Conservation (phyloP, 2,888 invertebrate species). For the Lasioglossum leucozonium region DNA sequence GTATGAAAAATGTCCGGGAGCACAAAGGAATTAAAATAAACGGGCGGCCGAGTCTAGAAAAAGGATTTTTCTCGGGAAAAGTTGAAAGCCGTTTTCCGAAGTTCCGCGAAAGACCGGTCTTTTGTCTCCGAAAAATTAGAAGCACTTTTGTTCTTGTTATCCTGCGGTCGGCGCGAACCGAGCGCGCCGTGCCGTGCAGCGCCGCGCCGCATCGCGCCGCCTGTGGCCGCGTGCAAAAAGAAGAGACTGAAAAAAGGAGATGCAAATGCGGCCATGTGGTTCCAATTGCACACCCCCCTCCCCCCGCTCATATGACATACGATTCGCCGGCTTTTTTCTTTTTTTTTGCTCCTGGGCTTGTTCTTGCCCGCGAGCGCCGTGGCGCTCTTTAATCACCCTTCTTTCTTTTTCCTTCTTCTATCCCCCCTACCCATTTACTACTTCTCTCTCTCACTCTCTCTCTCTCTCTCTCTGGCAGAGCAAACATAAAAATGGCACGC, state of each 20-base stretch:
- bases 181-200: background rate
- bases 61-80: background rate
- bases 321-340: slow-evolving; percentile 27
- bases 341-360: slow-evolving; percentile 49
- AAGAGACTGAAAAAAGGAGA: slow-evolving; percentile 12
- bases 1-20: background rate
- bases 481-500: slow-evolving; percentile 62
- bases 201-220: background rate
- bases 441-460: background rate
- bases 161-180: background rate
- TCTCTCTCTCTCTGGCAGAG: background rate
- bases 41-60: background rate
- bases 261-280: slow-evolving; percentile 51
- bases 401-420: background rate
- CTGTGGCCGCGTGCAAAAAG: background rate
- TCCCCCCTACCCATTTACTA: background rate
- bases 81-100: background rate
- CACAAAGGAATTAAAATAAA: background rate
- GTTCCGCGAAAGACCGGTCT: background rate
- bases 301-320: slow-evolving; percentile 47
- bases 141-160: slow-evolving; percentile 4
- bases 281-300: slow-evolving; percentile 58
- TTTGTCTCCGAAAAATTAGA: slow-evolving; percentile 12
- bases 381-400: slow-evolving; percentile 65
- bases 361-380: slow-evolving; percentile 60